These are phyloP conservation scores for Kryphioiulus occultus DNA, from an alignment of 2,888 invertebrate genomes.

Conservation along the genomic window DNA sequence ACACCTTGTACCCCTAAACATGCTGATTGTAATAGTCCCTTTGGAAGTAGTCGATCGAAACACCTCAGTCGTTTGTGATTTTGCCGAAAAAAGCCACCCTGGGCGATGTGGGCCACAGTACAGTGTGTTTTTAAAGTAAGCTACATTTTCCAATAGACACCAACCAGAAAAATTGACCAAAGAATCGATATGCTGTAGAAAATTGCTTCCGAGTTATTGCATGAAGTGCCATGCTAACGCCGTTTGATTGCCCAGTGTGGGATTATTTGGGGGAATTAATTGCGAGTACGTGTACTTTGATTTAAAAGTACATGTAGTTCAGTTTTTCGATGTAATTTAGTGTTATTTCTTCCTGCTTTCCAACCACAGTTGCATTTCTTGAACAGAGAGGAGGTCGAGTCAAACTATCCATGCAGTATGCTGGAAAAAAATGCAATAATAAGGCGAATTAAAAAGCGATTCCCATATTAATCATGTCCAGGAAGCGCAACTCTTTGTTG, in stretches of 20 bases:
- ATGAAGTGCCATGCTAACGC: neutral
- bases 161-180: neutral
- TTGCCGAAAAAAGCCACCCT: neutral
- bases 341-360: conserved; percentile 4
- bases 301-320: neutral
- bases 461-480: conserved; percentile 36
- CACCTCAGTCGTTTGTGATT: neutral
- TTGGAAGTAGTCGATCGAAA: neutral
- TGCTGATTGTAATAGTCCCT: neutral
- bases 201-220: neutral
- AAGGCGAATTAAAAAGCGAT: conserved; percentile 8
- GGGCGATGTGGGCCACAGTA: neutral
- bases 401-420: neutral
- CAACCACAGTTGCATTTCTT: neutral
- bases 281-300: neutral
- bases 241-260: neutral
- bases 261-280: neutral
- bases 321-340: conserved; percentile 10
- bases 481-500: neutral
- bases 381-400: neutral
- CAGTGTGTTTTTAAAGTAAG: neutral
- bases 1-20: neutral
- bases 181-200: neutral
- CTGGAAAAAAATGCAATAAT: neutral
- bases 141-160: too few relatives aligned